Conservation (phyloP, 2,888 invertebrate species). For the Calliphora vomitoria region DNA sequence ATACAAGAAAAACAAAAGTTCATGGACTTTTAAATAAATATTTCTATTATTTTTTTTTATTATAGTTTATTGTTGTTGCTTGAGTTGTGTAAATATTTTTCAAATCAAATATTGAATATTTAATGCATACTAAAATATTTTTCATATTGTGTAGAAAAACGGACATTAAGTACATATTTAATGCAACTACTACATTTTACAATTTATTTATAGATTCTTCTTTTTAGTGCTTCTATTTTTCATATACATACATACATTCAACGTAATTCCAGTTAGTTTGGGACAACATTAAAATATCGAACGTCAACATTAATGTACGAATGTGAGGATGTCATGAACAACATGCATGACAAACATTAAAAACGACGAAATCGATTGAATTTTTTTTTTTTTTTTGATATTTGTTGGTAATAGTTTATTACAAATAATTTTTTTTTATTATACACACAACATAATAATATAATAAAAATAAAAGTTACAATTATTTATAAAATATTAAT, state of each 20-base stretch:
- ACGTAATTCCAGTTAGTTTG: background rate
- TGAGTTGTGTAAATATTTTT: conserved; percentile 14
- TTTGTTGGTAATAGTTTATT: too few relatives aligned
- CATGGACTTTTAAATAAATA: conserved; percentile 23
- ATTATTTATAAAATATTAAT: background rate
- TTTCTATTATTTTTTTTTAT: background rate
- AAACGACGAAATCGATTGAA: background rate
- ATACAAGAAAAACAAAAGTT: background rate
- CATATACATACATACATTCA: background rate
- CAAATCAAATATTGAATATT: conserved; percentile 12
- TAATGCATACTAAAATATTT: conserved; percentile 21
- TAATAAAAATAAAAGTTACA: too few relatives aligned
- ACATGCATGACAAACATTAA: background rate
- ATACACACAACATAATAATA: background rate
- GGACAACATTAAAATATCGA: background rate
- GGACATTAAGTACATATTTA: background rate
- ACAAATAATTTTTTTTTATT: background rate
- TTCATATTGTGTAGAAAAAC: background rate
- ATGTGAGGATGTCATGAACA: background rate
- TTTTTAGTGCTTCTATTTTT: background rate
- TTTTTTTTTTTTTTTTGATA: too few relatives aligned
- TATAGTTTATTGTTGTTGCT: background rate
- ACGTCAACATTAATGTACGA: background rate
- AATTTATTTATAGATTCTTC: background rate
- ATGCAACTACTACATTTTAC: background rate